phyloP scores from a whole-genome alignment of 2,888 invertebrate genomes.

The Drosophila leonis region DNA sequence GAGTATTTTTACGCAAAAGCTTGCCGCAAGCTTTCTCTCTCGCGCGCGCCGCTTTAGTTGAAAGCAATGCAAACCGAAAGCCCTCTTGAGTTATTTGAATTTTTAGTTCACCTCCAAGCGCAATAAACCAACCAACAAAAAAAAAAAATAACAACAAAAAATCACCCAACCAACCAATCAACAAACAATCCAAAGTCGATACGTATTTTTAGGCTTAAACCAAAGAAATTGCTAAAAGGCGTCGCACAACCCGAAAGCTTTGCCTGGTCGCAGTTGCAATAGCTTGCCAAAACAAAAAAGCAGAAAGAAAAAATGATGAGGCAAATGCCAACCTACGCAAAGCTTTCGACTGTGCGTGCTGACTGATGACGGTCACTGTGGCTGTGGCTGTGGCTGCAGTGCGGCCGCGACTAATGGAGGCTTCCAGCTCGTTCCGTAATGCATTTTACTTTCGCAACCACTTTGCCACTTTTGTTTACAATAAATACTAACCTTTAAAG shows the following conservation, averaged over 20 bases:
- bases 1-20: conserved; percentile 24
- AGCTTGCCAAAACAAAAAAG: conserved; percentile 22
- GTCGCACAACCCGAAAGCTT: conserved; percentile 69
- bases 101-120: conserved; percentile 59
- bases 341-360: conserved; percentile 66
- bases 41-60: conserved; percentile 22
- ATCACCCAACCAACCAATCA: conserved; percentile 49
- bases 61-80: conserved; percentile 21
- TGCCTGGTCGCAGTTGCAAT: conserved; percentile 61
- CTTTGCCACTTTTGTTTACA: conserved; percentile 51
- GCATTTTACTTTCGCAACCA: conserved; percentile 66
- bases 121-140: conserved; percentile 32
- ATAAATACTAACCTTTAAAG: conserved; percentile 55
- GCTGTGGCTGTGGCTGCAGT: conserved; percentile 20
- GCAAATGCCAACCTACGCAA: conserved; percentile 67
- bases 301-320: no score
- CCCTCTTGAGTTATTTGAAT: conserved; percentile 41
- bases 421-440: conserved; percentile 41
- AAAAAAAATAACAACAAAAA: conserved; percentile 33
- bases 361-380: conserved; percentile 45
- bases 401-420: conserved; percentile 11
- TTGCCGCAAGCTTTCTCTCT: conserved; percentile 44
- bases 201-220: conserved; percentile 85
- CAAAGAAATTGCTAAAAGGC: conserved; percentile 52
- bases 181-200: conserved; percentile 84